A percentile compares a stretch with the other conserved stretches of the same genome.
phyloP scores from a whole-genome alignment of 2,888 invertebrate species.

The Deroplatys truncata region DNA sequence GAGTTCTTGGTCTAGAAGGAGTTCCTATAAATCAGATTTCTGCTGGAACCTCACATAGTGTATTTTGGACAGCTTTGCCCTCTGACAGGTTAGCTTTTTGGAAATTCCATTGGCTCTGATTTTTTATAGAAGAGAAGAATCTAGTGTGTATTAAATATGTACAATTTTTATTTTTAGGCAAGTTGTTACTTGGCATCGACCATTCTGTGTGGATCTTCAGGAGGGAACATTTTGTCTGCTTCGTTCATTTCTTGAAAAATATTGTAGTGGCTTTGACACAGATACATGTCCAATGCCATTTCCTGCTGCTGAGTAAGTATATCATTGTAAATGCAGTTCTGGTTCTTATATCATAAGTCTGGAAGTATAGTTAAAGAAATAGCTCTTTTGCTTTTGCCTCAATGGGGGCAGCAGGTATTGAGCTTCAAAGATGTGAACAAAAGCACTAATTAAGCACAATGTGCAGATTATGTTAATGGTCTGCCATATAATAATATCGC shows the following conservation, averaged over 20 bases:
- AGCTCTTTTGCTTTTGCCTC: no score
- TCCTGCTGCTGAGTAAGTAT: slow-evolving; percentile 38
- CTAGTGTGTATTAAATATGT: not conserved
- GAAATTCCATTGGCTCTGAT: not conserved
- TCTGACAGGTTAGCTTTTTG: slow-evolving; percentile 40
- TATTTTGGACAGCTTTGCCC: slow-evolving; percentile 56
- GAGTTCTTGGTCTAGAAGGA: slow-evolving; percentile 53
- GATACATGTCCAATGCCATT: slow-evolving; percentile 49
- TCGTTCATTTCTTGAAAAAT: slow-evolving; percentile 53
- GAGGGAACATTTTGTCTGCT: slow-evolving; percentile 55
- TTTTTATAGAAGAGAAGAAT: not conserved
- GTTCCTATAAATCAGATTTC: slow-evolving; percentile 56
- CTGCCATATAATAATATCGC: no score
- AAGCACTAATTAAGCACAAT: no score
- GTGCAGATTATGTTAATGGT: no score
- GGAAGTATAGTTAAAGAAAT: no score
- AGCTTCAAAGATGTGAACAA: no score
- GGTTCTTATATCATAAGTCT: not conserved
- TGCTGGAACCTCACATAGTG: slow-evolving; percentile 60
- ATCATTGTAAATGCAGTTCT: not conserved
- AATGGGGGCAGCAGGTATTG: no score
- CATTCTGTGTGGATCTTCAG: slow-evolving; percentile 59
- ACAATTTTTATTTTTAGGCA: slow-evolving; percentile 39
- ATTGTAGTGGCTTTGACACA: slow-evolving; percentile 50
- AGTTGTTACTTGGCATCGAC: slow-evolving; percentile 53